phyloP scores from a whole-genome alignment of 2,113 vertebrate species.

The human region DNA sequence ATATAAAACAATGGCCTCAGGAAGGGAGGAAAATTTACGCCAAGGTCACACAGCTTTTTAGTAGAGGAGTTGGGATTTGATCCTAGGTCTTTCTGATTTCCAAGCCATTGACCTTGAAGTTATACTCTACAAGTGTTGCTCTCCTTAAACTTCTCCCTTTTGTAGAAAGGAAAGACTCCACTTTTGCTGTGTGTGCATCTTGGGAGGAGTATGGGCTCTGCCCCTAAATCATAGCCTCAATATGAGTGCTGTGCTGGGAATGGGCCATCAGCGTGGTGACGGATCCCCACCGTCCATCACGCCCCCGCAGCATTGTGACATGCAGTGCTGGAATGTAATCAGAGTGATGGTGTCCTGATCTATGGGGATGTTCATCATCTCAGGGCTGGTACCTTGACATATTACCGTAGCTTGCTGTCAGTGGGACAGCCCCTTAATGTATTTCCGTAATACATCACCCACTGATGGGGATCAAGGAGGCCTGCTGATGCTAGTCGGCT shows the following conservation, averaged over 20 bases:
- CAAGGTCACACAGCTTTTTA: not conserved
- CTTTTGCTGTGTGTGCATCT: constrained; percentile 67
- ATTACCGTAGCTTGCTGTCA: constrained; percentile 73
- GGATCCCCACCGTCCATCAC: constrained; percentile 46
- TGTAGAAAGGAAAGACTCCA: not conserved
- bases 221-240: constrained; percentile 57
- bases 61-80: not conserved
- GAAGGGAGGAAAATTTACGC: not conserved
- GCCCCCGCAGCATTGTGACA: not conserved
- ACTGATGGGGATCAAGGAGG: not conserved
- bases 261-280: not conserved
- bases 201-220: not conserved
- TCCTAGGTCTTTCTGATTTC: not conserved
- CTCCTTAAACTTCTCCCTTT: not conserved
- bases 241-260: constrained; percentile 55
- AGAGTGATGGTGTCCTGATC: constrained; percentile 70
- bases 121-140: not conserved
- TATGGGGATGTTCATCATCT: constrained; percentile 67
- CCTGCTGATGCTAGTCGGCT: not conserved
- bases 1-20: not conserved
- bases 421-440: constrained; percentile 57
- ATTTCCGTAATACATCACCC: constrained; percentile 70
- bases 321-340: constrained; percentile 45
- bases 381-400: constrained; percentile 72
- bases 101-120: not conserved